These are phyloP conservation scores for Melanaphis sacchari DNA, from an alignment of 1,140 invertebrate genomes.

Conservation along the genomic window DNA sequence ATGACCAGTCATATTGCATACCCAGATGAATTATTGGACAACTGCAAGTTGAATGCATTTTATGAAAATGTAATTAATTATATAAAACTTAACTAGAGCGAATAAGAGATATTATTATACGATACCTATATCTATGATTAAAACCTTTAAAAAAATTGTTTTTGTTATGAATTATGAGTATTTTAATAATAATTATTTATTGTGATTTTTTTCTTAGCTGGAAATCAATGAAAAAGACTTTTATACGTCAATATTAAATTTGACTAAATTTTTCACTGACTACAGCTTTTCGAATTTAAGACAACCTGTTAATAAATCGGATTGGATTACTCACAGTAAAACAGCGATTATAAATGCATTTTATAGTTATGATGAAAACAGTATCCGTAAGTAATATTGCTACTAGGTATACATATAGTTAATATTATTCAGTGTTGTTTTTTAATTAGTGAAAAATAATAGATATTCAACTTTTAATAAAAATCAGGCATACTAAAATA, in stretches of 20 bases:
- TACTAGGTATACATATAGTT: too few species aligned
- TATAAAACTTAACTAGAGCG: not conserved
- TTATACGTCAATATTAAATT: constrained; percentile 69
- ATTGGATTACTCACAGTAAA: constrained; percentile 72
- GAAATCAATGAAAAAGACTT: constrained; percentile 67
- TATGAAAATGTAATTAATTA: constrained; percentile 72
- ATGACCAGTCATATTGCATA: constrained; percentile 84
- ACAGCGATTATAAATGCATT: constrained; percentile 74
- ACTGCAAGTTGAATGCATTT: constrained; percentile 77
- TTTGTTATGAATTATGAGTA: too few species aligned
- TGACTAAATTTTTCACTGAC: constrained; percentile 70
- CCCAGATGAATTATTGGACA: constrained; percentile 80
- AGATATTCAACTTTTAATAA: too few species aligned
- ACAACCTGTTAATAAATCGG: constrained; percentile 72
- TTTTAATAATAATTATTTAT: not conserved
- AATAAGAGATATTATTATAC: too few species aligned
- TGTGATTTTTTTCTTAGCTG: constrained; percentile 63
- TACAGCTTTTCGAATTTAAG: constrained; percentile 70
- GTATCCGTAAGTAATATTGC: constrained; percentile 67
- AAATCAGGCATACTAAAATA: too few species aligned
- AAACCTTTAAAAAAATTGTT: too few species aligned
- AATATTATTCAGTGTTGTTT: too few species aligned
- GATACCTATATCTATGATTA: not conserved
- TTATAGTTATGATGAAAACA: constrained; percentile 73
- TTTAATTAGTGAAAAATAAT: too few species aligned